phyloP scores from a whole-genome alignment of 2,113 vertebrate species.

The Pelmatolapia mariae region DNA sequence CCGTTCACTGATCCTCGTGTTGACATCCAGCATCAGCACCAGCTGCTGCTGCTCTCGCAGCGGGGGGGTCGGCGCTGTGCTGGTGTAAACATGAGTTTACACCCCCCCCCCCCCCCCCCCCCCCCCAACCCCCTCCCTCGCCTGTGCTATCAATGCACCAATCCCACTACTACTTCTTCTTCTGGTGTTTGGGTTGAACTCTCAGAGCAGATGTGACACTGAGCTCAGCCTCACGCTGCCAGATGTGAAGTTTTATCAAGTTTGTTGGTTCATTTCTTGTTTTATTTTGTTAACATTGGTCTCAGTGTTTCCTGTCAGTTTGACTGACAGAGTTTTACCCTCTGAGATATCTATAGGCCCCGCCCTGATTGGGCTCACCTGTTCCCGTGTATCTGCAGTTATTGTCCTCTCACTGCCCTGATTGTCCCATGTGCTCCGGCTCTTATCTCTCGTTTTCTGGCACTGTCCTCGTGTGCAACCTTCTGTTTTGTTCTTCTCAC shows the following conservation, averaged over 20 bases:
- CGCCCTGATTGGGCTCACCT: background rate
- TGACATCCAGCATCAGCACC: background rate
- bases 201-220: background rate
- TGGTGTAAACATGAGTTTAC: background rate
- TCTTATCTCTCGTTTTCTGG: background rate
- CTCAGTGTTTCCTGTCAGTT: background rate
- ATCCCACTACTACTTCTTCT: background rate
- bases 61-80: background rate
- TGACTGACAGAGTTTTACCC: background rate
- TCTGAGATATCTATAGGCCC: background rate
- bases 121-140: background rate
- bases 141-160: background rate
- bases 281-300: background rate
- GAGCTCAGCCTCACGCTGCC: background rate
- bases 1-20: conserved; percentile 11
- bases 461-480: background rate
- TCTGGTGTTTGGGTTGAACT: background rate
- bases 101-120: too few species aligned
- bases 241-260: background rate
- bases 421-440: background rate
- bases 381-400: background rate
- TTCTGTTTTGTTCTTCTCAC: background rate
- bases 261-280: background rate
- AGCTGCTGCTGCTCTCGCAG: background rate
- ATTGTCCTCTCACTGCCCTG: background rate